Base-by-base conservation (phyloP, 2,113 vertebrate species). In the Reinhardtius hippoglossoides region DNA sequence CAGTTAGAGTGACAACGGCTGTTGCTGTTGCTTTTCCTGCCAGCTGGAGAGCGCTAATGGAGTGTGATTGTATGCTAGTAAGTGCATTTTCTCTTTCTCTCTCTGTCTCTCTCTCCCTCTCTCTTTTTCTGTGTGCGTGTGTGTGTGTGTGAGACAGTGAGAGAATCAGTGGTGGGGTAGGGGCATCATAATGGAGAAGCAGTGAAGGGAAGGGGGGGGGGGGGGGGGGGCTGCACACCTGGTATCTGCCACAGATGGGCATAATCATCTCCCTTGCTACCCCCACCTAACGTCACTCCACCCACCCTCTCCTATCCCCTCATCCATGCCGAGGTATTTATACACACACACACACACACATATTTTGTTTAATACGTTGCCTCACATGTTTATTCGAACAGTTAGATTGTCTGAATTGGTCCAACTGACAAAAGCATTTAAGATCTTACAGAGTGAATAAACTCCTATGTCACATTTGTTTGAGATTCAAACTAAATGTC, bases 161-260 rank as follows among this genome's bases (percentile, higher is more conserved):
- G 65, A 48, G 54, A 73, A 35, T 54, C 6, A 9, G 65, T 37
- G 68, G 68, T 58, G 57, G 27, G 68, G 31, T 37, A 68, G 3
- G 63, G 56, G 65, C 71, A 67, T 73, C 72, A 72, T 77, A 60
- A 82, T 59, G 23, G 69, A 57, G 81, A 65, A 67, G 76, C 55
- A 74, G 76, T 77, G 78, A 83, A 31, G 31, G 31, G 31, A 31
- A 7, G 64, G 52, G 72, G 46, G 62, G 46, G 64, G 52, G 72
- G 46, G 62, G 46, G 46, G 80, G 83, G 62, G 75, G 68, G 84
- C 7, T 88, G 84, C 92, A 92, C 94, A 95, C 93, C 93, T 95
- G 93, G 92, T 92, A 92, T 92, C 87, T 68, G 48, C 89, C 93
- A 93, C 89, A 94, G 93, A 93, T 94, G 93, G 92, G 90, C 88